These are phyloP conservation scores for Metacarcinus magister DNA, from an alignment of 2,888 invertebrate species.

Conservation along the genomic window DNA sequence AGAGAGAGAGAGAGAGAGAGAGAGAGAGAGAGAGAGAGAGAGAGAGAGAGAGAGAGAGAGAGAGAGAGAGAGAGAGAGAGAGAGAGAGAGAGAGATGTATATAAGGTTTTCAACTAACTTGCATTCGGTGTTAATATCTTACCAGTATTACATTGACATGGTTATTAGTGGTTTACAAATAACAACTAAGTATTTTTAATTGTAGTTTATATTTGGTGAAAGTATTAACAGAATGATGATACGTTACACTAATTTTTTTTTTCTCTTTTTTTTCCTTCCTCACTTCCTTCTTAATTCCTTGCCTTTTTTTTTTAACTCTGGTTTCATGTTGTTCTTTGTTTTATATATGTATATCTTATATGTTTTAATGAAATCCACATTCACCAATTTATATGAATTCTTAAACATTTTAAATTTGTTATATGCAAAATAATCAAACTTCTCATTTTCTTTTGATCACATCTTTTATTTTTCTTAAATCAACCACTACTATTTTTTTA, in stretches of 20 bases:
- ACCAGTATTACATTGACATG: background rate
- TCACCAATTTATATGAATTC: background rate
- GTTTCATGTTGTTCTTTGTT: background rate
- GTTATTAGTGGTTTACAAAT: background rate
- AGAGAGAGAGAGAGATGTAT: slow-evolving; percentile 17
- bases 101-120: background rate
- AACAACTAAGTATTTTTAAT: background rate
- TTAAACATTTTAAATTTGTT: background rate
- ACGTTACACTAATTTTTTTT: background rate
- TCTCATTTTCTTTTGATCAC: slow-evolving; percentile 20
- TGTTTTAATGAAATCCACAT: background rate
- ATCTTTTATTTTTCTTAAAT: background rate
- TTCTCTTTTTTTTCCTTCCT: background rate
- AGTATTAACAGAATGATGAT: background rate
- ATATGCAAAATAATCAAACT: background rate
- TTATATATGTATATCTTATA: background rate
- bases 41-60: slow-evolving; percentile 51
- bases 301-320: background rate
- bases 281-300: background rate
- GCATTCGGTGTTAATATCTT: background rate
- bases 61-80: slow-evolving; percentile 48
- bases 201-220: background rate
- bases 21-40: slow-evolving; percentile 53
- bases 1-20: slow-evolving; percentile 18
- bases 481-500: background rate